Percentiles rank a stretch among this genome's conserved stretches.
Evolutionary conservation across 2,888 invertebrate genomes (phyloP).

Genomic region (Cecidostiba fungosa): DNA sequence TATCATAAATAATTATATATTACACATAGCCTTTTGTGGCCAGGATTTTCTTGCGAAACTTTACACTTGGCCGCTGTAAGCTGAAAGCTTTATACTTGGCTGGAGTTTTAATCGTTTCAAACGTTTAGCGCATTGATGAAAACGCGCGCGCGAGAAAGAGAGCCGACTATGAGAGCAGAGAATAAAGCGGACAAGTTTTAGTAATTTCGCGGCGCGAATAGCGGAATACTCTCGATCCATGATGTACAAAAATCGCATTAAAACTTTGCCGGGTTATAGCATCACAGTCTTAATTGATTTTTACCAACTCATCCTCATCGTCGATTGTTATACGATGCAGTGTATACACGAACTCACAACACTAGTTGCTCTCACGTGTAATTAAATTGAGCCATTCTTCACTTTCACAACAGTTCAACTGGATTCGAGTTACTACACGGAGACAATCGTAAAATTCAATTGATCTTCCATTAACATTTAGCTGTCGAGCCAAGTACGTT

Average conservation of each 20-base stretch:
- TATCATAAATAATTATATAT: too few species aligned
- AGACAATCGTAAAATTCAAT: neutral
- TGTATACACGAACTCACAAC: neutral
- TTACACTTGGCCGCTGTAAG: too few species aligned
- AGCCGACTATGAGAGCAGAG: neutral
- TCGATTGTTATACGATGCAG: neutral
- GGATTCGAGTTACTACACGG: neutral
- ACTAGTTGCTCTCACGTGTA: neutral
- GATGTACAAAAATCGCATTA: neutral
- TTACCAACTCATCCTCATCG: neutral
- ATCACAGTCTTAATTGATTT: neutral
- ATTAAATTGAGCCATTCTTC: neutral
- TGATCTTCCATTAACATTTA: neutral
- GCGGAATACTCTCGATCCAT: neutral
- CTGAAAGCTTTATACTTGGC: too few species aligned
- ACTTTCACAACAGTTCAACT: too few species aligned
- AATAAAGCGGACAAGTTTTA: constrained; percentile 5
- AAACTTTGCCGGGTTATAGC: neutral
- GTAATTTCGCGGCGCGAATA: neutral
- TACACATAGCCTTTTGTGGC: too few species aligned
- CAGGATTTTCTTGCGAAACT: too few species aligned
- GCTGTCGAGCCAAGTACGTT: too few species aligned
- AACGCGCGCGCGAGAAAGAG: neutral
- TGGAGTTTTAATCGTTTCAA: constrained; percentile 50
- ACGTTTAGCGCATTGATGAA: constrained; percentile 17